phyloP scores from a whole-genome alignment of 2,888 invertebrate genomes.

The Lomographa bimaculata region DNA sequence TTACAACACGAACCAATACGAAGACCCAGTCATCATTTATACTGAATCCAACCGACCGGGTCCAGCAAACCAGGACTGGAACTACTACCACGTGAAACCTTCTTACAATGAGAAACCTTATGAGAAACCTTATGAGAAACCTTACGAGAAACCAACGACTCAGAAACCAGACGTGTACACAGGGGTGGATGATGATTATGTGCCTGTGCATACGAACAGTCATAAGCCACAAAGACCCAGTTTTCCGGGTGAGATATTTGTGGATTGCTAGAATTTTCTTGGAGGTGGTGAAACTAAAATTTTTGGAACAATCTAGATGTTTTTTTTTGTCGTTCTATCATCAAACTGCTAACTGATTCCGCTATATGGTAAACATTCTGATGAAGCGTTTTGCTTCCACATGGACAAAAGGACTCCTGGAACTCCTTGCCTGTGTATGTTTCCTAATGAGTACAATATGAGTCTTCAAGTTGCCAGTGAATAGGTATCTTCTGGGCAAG shows the following conservation, averaged over 20 bases:
- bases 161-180: slow-evolving; percentile 18
- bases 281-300: slow-evolving; percentile 41
- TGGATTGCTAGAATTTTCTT: slow-evolving; percentile 28
- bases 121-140: slow-evolving; percentile 34
- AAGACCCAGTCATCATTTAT: slow-evolving; percentile 77
- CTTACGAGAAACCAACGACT: slow-evolving; percentile 12
- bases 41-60: slow-evolving; percentile 66
- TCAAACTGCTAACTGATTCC: too few species aligned
- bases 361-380: too few species aligned
- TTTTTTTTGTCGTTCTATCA: too few species aligned
- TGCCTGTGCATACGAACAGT: slow-evolving; percentile 54
- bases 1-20: slow-evolving; percentile 74
- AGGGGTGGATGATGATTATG: slow-evolving; percentile 74
- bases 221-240: slow-evolving; percentile 67
- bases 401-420: too few species aligned
- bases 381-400: too few species aligned
- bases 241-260: slow-evolving; percentile 70
- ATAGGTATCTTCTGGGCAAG: too few species aligned
- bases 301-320: too few species aligned
- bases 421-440: too few species aligned
- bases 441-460: too few species aligned
- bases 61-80: slow-evolving; percentile 44
- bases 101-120: slow-evolving; percentile 62
- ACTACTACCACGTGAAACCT: slow-evolving; percentile 74
- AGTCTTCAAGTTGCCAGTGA: too few species aligned